Evolutionary conservation across 2,888 invertebrate genomes (phyloP), one percentile per base, ranked within the genome.

Genomic region (Ethmia dodecea): DNA sequence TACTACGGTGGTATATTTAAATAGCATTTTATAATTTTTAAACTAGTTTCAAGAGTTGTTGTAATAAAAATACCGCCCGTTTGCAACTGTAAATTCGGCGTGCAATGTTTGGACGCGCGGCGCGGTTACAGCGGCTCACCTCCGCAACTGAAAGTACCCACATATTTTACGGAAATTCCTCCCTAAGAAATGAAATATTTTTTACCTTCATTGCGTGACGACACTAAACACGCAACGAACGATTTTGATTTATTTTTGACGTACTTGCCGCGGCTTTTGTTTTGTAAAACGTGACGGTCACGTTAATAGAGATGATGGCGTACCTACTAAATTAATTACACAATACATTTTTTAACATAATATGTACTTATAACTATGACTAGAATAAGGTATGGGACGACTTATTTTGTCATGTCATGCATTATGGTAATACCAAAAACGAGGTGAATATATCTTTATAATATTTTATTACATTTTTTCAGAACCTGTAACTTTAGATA

Each of bases 171-270:
- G 43, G 55, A 58, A 65, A 65, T 57, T 52, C 54, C 45, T 38
- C 34, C 35, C 31, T 34, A 37, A 39, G 28, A 43, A 47, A 46
- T 47, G 47, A 51, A 56, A 58, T 52, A 56, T 58, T 65, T n/a
- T 62, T 60, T 55, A 65, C 54, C 62, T 60, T 49, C 60, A 60
- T 77, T 70, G 80, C 79, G 77, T 79, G 78, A 66, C 68, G 42
- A 49, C 50, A 54, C 37, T 47, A 33, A 44, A 43, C 78, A 77
- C 76, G 75, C 79, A 58, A 77, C 61, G 45, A 54, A 56, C 49
- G 54, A 60, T 65, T 68, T 64, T 64, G 67, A 66, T 72, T 74
- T 69, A 69, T 66, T 60, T 55, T 44, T 52, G 16, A 54, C 55
- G 48, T 53, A 55, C 45, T 53, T 60, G 51, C 48, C 38, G 42